Percentiles rank a stretch among this genome's conserved stretches.
These are phyloP conservation scores for Calcarius ornatus DNA, from an alignment of 2,113 vertebrate genomes.

Conservation along the genomic window DNA sequence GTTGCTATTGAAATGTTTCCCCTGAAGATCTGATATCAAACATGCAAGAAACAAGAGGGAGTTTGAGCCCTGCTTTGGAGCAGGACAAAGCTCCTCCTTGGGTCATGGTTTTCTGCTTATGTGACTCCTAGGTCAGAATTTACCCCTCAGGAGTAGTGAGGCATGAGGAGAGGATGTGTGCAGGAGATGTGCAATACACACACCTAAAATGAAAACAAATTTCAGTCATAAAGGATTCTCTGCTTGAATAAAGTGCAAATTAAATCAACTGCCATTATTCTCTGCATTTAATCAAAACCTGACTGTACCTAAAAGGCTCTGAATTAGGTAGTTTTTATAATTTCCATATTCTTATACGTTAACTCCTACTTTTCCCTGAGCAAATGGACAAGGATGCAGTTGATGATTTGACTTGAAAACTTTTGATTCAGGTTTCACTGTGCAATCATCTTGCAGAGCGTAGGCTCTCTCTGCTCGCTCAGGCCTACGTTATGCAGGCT, in stretches of 20 bases:
- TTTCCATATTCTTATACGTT: not conserved
- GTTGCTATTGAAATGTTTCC: conserved; percentile 6
- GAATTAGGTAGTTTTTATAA: not conserved
- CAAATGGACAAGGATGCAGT: not conserved
- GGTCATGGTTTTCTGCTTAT: not conserved
- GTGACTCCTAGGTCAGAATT: not conserved
- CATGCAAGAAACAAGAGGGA: not conserved
- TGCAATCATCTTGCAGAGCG: not conserved
- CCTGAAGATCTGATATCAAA: conserved; percentile 24
- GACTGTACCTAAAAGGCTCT: not conserved
- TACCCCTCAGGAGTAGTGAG: not conserved
- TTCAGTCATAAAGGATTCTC: not conserved
- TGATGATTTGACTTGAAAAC: not conserved
- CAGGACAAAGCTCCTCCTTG: not conserved
- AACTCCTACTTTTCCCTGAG: not conserved
- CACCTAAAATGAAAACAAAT: not conserved
- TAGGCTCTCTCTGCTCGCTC: not conserved
- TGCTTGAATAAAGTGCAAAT: not conserved
- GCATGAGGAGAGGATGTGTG: not conserved
- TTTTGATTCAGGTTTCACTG: not conserved
- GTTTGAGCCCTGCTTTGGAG: not conserved
- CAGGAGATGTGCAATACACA: rapidly evolving
- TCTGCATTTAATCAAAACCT: not conserved
- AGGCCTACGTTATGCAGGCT: not conserved
- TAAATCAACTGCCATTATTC: not conserved